Evolutionary conservation across 2,113 vertebrate genomes (phyloP).

Genomic region (Oryzias woworae): DNA sequence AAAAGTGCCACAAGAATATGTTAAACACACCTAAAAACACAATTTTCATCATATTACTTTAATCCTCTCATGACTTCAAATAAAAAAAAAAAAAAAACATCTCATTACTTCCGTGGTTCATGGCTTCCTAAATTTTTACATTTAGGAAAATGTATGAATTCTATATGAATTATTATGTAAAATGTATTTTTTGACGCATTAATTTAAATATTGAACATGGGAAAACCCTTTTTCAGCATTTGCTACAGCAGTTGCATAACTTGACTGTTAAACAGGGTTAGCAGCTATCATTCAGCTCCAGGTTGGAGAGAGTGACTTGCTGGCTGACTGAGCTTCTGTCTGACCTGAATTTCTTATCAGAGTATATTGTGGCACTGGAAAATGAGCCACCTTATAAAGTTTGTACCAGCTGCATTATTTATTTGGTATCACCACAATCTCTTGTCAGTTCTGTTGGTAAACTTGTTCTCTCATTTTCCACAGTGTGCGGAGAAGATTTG

Average conservation of each 20-base stretch:
- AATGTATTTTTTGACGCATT: slow-evolving; percentile 7
- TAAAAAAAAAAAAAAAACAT: too few species aligned
- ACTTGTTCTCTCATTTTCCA: slow-evolving; percentile 13
- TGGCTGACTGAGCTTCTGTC: slow-evolving; percentile 25
- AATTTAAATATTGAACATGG: slow-evolving; percentile 17
- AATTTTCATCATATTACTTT: too few species aligned
- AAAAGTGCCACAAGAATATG: too few species aligned
- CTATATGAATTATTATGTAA: background rate
- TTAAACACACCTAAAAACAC: too few species aligned
- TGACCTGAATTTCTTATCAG: slow-evolving; percentile 38
- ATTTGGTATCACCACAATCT: slow-evolving; percentile 15
- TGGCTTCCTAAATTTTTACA: too few species aligned
- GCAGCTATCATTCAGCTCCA: slow-evolving; percentile 8
- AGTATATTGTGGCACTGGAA: slow-evolving; percentile 9
- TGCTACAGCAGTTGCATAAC: background rate
- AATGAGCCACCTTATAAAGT: slow-evolving; percentile 16
- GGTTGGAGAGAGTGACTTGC: slow-evolving; percentile 19
- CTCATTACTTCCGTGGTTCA: too few species aligned
- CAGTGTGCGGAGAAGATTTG: background rate
- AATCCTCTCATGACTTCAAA: too few species aligned
- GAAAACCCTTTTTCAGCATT: slow-evolving; percentile 14
- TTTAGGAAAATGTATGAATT: too few species aligned
- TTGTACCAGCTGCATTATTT: slow-evolving; percentile 34
- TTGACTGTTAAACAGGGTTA: slow-evolving; percentile 6
- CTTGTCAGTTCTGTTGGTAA: slow-evolving; percentile 27